phyloP scores from a whole-genome alignment of 1,140 invertebrate genomes.

The Adoxophyes honmai region DNA sequence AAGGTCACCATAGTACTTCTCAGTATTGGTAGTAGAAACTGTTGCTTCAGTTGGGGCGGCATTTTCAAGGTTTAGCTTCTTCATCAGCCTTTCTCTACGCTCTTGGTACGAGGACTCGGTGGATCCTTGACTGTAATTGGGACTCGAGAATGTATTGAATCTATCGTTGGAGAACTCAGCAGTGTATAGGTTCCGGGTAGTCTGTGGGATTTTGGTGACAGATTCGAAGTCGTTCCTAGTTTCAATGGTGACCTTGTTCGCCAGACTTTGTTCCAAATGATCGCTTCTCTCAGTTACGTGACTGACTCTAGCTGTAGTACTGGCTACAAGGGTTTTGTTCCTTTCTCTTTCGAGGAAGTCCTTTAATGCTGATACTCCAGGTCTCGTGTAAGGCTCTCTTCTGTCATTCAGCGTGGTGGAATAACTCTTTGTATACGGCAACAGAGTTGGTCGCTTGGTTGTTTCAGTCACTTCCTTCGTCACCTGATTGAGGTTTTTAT shows the following conservation, averaged over 20 bases:
- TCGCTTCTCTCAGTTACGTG: slow-evolving; percentile 43
- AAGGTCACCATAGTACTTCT: slow-evolving; percentile 60
- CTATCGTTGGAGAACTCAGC: slow-evolving; percentile 36
- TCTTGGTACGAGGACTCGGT: slow-evolving; percentile 62
- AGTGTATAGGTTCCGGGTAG: slow-evolving; percentile 32
- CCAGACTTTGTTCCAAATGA: slow-evolving; percentile 24
- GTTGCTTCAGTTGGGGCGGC: slow-evolving; percentile 33
- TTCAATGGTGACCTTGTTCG: slow-evolving; percentile 39
- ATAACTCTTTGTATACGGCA: slow-evolving; percentile 65
- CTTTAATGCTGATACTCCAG: slow-evolving; percentile 59
- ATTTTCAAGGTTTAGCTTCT: slow-evolving; percentile 52
- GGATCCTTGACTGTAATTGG: slow-evolving; percentile 30
- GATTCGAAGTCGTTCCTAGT: slow-evolving; percentile 57
- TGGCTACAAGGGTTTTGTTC: slow-evolving; percentile 46
- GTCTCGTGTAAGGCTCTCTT: slow-evolving; percentile 66
- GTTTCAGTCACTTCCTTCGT: slow-evolving; percentile 35
- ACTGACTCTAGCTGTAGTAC: slow-evolving; percentile 41
- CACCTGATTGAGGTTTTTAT: slow-evolving; percentile 39
- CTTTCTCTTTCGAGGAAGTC: slow-evolving; percentile 62
- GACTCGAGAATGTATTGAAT: slow-evolving; percentile 35
- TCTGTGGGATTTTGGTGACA: slow-evolving; percentile 57
- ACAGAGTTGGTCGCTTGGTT: slow-evolving; percentile 60
- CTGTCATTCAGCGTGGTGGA: slow-evolving; percentile 42
- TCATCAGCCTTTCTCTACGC: slow-evolving; percentile 55
- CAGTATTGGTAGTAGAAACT: slow-evolving; percentile 38